These are phyloP conservation scores for Centropus unirufus DNA, from an alignment of 2,113 vertebrate species.

Conservation along the genomic window DNA sequence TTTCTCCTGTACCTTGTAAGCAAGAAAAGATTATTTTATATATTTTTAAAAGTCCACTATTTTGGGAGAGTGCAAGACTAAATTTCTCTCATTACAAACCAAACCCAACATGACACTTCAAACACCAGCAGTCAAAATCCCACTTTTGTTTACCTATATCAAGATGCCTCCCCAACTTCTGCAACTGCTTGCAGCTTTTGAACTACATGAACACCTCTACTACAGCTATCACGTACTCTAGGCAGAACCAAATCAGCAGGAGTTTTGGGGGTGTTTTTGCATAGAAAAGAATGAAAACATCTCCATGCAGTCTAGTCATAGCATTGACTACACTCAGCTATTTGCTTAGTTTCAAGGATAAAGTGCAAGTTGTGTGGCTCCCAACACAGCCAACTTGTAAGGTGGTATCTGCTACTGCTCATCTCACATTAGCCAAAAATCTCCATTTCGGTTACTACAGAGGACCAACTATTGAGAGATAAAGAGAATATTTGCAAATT, in stretches of 20 bases:
- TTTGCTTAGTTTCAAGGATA: background rate
- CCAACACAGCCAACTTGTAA: background rate
- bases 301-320: no score
- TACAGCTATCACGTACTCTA: background rate
- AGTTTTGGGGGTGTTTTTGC: background rate
- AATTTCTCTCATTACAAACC: background rate
- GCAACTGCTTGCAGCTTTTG: background rate
- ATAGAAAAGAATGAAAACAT: background rate
- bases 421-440: background rate
- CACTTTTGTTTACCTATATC: background rate
- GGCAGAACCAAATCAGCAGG: background rate
- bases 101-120: background rate
- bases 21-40: background rate
- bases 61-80: fast-evolving
- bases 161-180: background rate
- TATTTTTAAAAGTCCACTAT: background rate
- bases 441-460: background rate
- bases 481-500: background rate
- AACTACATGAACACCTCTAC: background rate
- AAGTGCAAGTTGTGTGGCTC: background rate
- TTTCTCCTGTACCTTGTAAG: background rate
- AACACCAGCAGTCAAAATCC: background rate
- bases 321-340: background rate
- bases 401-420: background rate
- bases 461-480: conserved; percentile 3